These are phyloP conservation scores for Psittacus erithacus DNA, from an alignment of 2,113 vertebrate species.

Conservation along the genomic window DNA sequence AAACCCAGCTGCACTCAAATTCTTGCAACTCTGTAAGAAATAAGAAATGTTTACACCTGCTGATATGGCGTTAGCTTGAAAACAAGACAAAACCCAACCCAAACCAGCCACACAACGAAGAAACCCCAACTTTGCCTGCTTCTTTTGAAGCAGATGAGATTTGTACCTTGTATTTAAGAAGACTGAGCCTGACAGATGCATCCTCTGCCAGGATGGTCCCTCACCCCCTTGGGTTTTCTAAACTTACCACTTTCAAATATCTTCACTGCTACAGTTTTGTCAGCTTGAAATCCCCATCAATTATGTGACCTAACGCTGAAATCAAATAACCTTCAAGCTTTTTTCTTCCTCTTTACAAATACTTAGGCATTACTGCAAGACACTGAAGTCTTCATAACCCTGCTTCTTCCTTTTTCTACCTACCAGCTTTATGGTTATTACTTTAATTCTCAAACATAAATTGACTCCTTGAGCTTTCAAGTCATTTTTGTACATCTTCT, in stretches of 20 bases:
- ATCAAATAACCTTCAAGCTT: not conserved
- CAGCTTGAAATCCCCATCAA: not conserved
- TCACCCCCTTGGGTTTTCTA: not conserved
- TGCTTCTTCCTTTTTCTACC: not conserved
- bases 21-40: not conserved
- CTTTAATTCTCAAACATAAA: not conserved
- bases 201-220: not conserved
- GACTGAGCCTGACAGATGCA: not conserved
- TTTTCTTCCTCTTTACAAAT: not conserved
- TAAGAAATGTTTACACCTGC: not conserved
- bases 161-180: not conserved
- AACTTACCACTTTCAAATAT: not conserved
- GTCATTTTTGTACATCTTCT: not conserved
- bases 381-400: not conserved
- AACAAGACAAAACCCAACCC: rapidly evolving
- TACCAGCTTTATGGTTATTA: not conserved
- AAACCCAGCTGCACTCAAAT: not conserved
- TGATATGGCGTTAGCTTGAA: not conserved
- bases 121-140: not conserved
- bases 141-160: not conserved
- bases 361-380: not conserved
- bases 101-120: not conserved
- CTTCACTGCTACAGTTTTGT: not conserved
- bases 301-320: not conserved
- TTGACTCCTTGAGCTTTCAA: not conserved